Base-by-base conservation (phyloP, 2,113 vertebrate species). In the Platysternon megacephalum region DNA sequence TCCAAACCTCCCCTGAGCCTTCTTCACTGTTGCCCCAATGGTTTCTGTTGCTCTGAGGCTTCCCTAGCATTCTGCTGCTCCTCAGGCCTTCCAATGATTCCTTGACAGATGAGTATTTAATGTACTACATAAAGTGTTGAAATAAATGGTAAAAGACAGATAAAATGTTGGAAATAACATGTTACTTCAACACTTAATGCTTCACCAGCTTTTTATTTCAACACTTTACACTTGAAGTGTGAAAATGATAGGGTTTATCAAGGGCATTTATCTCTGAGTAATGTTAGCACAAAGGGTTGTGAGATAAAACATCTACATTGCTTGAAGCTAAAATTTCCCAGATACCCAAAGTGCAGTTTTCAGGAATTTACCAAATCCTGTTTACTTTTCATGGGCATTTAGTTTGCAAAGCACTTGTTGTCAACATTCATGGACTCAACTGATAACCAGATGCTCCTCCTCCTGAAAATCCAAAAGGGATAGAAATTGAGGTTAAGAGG, bases 131-230 rank as follows among this genome's bases (percentile, higher is more conserved):
- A 48, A 89, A 88, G 46, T 90, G 84, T 72, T 95, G 89, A 97
- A 96, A 96, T 93, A 97, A 97, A 97, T 96, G 95, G 91, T 86
- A 95, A 97, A 95, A 5, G 91, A 96, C 96, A 97, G 96, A 87
- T 89, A 95, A 95, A 98, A 98, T 95, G 96, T 97, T 97, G 97
- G 94, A 97, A 96, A 95, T 95, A 97, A 86, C 95, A 91, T 78
- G 56, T 78, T 97, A 93, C 82, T 97, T 90, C 82, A 82, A 95
- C 93, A 93, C 53, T 97, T 95, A 79, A 90, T 94, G 88, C 58
- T 96, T 96, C 95, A 97, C 96, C 93, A 94, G 93, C 78, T 95
- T 97, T 94, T 96, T 96, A 95, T 97, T 97, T 96, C 95, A 96
- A 89, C 91, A 87, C 53, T 96, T 97, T 91, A 86, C 35, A 61